Base-by-base conservation (phyloP, 2,888 invertebrate genomes). In the Drosophila helvetica region DNA sequence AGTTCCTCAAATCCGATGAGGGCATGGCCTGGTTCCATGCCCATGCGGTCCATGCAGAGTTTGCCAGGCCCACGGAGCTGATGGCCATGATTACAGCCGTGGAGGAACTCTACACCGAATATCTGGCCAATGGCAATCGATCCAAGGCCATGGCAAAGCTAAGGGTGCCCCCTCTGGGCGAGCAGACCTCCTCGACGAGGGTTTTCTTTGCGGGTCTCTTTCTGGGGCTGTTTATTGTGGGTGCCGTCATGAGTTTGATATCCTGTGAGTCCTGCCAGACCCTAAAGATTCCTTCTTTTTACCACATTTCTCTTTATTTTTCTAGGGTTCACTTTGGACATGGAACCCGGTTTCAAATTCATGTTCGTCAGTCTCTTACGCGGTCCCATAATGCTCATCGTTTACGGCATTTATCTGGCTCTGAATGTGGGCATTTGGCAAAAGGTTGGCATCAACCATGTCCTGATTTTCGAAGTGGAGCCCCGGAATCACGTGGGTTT, bases 61-160 rank as follows among this genome's bases (percentile, higher is more conserved):
- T 76, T 22, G 53, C 64, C n/a, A 8, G 47, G 6, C 38, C 57
- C 30, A 6, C 22, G 0, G 98, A 59, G 97, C 98, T 86, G 95
- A 33, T 46, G 0, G 3, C 17, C 0, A 75, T 86, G 76, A 76
- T 84, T 0, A 1, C 95, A 79, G 97, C 98, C 87, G 97, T 98
- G 3, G 99, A 99, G 93, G 93, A 94, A 0, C 94, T 95, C 0
- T 96, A 97, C 50, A 97, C 96, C 1, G 94, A 94, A 75, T 95
- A 96, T 63, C 92, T 97, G 51, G 96, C 98, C 91, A 96, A 95
- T 6, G 99, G 99, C 0, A 97, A 99, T 92, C 93, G 99, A 4
- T 96, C 97, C 90, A 95, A 96, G 80, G 99, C 99, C 0, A 99
- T 99, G 99, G 98, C 98, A 93, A 94, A 98, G 80, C 93, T 99